Evolutionary conservation across 2,797 vertebrate species (phyloP).

Genomic region (Austrolebias charrua): DNA sequence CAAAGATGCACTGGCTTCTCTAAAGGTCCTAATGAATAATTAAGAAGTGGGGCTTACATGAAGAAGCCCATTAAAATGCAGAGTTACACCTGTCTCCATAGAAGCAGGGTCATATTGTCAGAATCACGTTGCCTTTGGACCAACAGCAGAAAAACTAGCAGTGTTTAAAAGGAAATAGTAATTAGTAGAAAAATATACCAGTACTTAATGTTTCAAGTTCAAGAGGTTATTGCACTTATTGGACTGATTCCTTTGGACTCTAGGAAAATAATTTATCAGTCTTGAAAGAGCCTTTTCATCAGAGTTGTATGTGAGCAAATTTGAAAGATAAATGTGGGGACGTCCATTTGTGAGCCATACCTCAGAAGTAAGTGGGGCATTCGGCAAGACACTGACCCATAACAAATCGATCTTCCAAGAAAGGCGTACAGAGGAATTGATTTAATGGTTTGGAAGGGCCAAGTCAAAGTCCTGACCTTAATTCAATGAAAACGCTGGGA

Average conservation of each 20-base stretch:
- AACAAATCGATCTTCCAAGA: not conserved
- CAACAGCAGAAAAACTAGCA: not conserved
- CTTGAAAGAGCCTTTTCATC: not conserved
- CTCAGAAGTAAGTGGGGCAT: not conserved
- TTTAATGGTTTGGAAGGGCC: not conserved
- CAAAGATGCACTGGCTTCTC: conserved; percentile 38
- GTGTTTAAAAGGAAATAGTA: no score
- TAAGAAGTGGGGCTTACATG: conserved; percentile 63
- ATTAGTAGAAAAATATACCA: no score
- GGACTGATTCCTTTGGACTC: not conserved
- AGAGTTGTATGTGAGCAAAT: no score
- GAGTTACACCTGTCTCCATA: conserved; percentile 69
- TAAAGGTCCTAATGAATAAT: conserved; percentile 69
- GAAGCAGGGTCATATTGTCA: conserved; percentile 56
- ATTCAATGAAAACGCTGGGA: not conserved
- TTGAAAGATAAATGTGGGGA: not conserved
- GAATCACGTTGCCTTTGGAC: conserved; percentile 50
- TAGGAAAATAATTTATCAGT: not conserved
- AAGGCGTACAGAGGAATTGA: not conserved
- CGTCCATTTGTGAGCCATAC: not conserved
- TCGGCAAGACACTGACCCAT: not conserved
- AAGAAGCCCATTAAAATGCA: conserved; percentile 75
- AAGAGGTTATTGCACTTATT: no score
- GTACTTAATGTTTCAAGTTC: no score
- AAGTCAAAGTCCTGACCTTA: not conserved